phyloP scores from a whole-genome alignment of 2,797 vertebrate species.

The Sarcophilus harrisii region DNA sequence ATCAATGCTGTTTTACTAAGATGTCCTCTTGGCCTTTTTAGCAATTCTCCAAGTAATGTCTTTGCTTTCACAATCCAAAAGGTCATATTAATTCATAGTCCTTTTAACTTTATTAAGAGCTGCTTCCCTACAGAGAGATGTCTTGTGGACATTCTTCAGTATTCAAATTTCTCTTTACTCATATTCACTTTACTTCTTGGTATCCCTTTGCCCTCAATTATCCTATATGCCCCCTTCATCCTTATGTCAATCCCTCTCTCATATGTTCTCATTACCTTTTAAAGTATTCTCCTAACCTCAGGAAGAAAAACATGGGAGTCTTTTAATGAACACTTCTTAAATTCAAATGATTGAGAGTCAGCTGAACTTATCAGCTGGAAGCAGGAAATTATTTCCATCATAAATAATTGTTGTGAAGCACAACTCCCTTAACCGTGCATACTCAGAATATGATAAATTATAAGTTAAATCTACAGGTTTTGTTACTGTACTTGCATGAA shows the following conservation, averaged over 20 bases:
- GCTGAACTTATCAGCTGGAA: conserved; percentile 68
- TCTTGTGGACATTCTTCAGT: not conserved
- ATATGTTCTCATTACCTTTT: conserved; percentile 64
- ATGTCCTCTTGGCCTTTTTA: conserved; percentile 36
- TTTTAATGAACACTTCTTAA: conserved; percentile 75
- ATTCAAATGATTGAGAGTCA: conserved; percentile 51
- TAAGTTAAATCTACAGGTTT: conserved; percentile 74
- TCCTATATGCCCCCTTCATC: not conserved
- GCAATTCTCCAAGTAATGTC: conserved; percentile 55
- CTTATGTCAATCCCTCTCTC: conserved; percentile 41
- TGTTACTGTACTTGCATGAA: conserved; percentile 66
- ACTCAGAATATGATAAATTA: conserved; percentile 64
- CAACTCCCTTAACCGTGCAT: conserved; percentile 74
- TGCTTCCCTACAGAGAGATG: conserved; percentile 15
- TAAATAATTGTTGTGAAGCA: conserved; percentile 70
- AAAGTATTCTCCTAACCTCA: conserved; percentile 44
- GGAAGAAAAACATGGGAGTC: conserved; percentile 30
- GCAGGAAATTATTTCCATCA: conserved; percentile 66
- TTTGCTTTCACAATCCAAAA: conserved; percentile 60
- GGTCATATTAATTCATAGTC: conserved; percentile 55
- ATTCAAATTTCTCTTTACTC: conserved; percentile 41
- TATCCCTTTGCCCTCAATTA: conserved; percentile 11
- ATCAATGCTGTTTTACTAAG: conserved; percentile 36
- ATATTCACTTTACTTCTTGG: not conserved
- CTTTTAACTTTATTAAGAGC: conserved; percentile 56